Evolutionary conservation across 2,113 vertebrate species (phyloP).

Genomic region (Clarias macrocephalus): DNA sequence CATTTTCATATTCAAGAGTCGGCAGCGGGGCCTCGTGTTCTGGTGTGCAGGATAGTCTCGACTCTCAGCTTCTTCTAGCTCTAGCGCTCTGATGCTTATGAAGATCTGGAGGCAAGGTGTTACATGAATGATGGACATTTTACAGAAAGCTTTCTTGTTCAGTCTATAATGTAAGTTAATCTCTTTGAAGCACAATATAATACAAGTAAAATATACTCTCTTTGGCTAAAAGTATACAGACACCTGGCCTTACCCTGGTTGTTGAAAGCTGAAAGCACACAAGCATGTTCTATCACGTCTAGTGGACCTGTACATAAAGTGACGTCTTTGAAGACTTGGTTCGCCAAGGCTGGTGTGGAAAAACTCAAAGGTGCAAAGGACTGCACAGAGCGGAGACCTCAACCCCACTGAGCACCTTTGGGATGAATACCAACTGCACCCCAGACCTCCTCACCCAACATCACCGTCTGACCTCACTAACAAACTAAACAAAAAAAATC

Average conservation of each 20-base stretch:
- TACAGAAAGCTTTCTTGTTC: neutral
- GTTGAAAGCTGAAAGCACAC: neutral
- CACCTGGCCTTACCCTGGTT: neutral
- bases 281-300: neutral
- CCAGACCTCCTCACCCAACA: neutral
- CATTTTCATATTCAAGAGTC: conserved; percentile 1
- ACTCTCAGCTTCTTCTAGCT: conserved; percentile 23
- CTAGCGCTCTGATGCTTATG: neutral
- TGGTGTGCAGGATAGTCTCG: conserved; percentile 16
- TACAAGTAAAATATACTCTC: neutral
- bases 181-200: neutral
- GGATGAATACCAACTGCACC: neutral
- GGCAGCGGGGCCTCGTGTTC: conserved; percentile 20
- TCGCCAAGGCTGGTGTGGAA: neutral
- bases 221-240: neutral
- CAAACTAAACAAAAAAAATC: neutral
- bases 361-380: neutral
- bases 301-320: neutral
- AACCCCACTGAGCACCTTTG: neutral
- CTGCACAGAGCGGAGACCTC: neutral
- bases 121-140: neutral
- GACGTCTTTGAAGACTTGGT: no score
- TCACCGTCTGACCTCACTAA: neutral
- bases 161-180: neutral
- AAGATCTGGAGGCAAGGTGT: neutral